Evolutionary conservation across 2,888 invertebrate species (phyloP).

Genomic region (Acanthococcus lagerstroemiae): DNA sequence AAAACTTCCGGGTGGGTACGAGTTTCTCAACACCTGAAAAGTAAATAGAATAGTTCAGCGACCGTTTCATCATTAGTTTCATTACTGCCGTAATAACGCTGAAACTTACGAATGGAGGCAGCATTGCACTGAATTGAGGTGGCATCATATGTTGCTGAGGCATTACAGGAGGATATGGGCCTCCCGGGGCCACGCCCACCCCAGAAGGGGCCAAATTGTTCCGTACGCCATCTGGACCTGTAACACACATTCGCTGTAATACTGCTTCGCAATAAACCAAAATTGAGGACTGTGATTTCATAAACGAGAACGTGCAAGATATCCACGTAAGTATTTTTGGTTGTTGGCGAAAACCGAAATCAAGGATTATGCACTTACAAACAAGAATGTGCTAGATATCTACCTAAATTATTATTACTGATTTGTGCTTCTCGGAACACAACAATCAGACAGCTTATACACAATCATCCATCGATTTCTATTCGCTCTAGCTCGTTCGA

Average conservation of each 20-base stretch:
- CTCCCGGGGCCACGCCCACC: constrained; percentile 46
- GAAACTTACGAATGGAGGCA: constrained; percentile 64
- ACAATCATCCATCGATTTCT: too few species aligned
- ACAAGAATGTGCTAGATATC: too few species aligned
- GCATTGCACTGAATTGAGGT: constrained; percentile 53
- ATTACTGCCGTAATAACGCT: constrained; percentile 10
- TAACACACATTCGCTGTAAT: too few species aligned
- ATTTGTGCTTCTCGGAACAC: too few species aligned
- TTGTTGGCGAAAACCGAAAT: too few species aligned
- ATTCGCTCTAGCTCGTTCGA: too few species aligned
- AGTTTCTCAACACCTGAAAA: constrained; percentile 44
- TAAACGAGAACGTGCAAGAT: too few species aligned
- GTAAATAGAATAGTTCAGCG: constrained; percentile 12
- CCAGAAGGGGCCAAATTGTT: constrained; percentile 45
- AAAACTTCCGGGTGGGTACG: constrained; percentile 42
- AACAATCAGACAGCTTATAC: too few species aligned
- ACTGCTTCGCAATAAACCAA: background rate
- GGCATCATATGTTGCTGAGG: constrained; percentile 40
- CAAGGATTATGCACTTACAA: too few species aligned
- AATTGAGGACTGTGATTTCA: background rate
- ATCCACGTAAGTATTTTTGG: too few species aligned
- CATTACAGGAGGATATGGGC: constrained; percentile 39
- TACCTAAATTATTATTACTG: too few species aligned
- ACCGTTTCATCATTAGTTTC: too few species aligned
- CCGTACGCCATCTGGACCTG: constrained; percentile 41